Percentiles rank a stretch among this genome's conserved stretches.
These are phyloP conservation scores for Frieseomelitta varia DNA, from an alignment of 1,140 invertebrate genomes.

Conservation along the genomic window DNA sequence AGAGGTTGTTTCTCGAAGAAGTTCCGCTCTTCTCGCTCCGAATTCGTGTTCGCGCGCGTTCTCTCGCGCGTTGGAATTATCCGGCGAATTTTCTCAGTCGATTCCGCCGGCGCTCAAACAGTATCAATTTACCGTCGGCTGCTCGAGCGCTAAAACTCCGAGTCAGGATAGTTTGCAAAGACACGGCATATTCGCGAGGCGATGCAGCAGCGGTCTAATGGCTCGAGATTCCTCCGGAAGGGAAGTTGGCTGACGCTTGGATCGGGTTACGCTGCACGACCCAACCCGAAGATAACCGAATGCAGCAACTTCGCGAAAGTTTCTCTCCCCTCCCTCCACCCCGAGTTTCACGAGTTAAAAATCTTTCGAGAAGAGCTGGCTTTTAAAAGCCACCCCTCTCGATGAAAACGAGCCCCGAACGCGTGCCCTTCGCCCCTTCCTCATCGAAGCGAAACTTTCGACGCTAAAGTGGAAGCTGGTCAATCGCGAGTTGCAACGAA, in stretches of 20 bases:
- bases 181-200: background rate
- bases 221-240: background rate
- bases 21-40: background rate
- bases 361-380: background rate
- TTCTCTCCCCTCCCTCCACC: background rate
- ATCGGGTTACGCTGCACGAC: constrained; percentile 5
- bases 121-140: background rate
- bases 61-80: background rate
- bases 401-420: background rate
- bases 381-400: constrained; percentile 9
- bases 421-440: too few relatives aligned
- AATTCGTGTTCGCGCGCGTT: background rate
- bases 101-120: background rate
- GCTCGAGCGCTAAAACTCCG: background rate
- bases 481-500: too few relatives aligned
- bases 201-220: background rate
- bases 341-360: constrained; percentile 16
- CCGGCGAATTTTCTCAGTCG: background rate
- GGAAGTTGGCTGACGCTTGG: background rate
- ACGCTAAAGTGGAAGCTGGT: too few relatives aligned
- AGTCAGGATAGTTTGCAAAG: background rate
- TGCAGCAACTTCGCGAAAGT: constrained; percentile 7
- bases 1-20: too few relatives aligned
- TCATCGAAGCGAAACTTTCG: too few relatives aligned
- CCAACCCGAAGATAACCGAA: constrained; percentile 20